Base-by-base conservation (phyloP, 35 echinoderm and acorn worm species). In the Heliocidaris erythrogramma region DNA sequence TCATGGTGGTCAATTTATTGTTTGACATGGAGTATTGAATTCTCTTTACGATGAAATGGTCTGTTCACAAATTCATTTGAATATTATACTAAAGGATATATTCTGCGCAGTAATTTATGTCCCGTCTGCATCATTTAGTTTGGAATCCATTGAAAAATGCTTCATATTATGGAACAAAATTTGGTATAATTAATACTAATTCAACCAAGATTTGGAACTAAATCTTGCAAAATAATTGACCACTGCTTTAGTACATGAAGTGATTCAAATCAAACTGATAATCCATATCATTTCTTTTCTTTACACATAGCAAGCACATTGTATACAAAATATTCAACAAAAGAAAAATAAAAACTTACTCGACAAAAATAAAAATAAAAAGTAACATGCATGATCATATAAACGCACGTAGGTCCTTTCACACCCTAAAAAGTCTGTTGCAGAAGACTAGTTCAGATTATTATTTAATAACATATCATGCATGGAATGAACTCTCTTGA, bases 401-500 rank as follows among this genome's bases (percentile, higher is more conserved):
- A 5, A 78, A n/a, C 18, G 65, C 65, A 78, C 65, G 42, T 48
- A 89, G 87, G 29, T 48, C 29, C 87, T 11, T 89, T 89, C 47
- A 48, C 87, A 89, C 31, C 32, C 16, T 48, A 47, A 48, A 89
- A 89, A 89, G 31, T 89, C 87, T 89, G 87, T 89, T 89, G 87
- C 87, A 89, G 87, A 89, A 89, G 87, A 89, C 87, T 47, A 89
- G 16, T 48, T 89, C 32, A 35, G 11, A 35, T 89, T 24, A 89
- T 89, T 89, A 89, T 48, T 89, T 30, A 47, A 89, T 48, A 89
- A 35, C 31, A 89, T 32, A 47, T 89, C 47, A 7, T 17, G 30
- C 32, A 89, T 89, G 87, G 87, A 89, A 89, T 89, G 87, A 89
- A 89, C 87, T 89, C 87, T 29, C 21, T 78, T 27, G 65, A 78